Base-by-base conservation (phyloP, 2,888 invertebrate genomes). In the Cryptocheilus praepositus region DNA sequence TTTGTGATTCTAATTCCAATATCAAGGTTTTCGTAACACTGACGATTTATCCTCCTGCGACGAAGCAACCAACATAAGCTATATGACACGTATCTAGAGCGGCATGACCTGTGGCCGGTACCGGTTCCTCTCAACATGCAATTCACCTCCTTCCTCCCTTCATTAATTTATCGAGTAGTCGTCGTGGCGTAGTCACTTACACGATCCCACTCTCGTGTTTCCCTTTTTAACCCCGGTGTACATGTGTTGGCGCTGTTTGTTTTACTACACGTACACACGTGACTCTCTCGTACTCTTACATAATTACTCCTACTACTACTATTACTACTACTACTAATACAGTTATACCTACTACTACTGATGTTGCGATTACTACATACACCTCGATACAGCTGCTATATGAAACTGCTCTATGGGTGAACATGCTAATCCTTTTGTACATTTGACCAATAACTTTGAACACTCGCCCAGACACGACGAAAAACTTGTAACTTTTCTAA, bases 11-110 rank as follows among this genome's bases (percentile, higher is more conserved):
- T 36, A 36, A 36, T 36, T 36, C 36, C 36, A 11, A 36, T 11
- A 36, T 36, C 36, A 36, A 36, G 36, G 4, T 36, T 11, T 56
- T 72, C 73, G 74, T 74, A 70, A 71, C 61, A 73, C 71, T 70
- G 74, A 74, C 76, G 75, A 69, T 69, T 67, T 73, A 70, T 65
- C 52, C 76, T 75, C 73, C 65, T 73, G 78, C 74, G 63, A 58
- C 55, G 62, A 74, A 75, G 73, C 66, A 11, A 63, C 56, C 70
- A 52, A 62, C 66, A 69, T 64, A 75, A 79, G 72, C 52, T 79
- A 67, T 70, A 68, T 71, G 72, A 59, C 71, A 75, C 59, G 51
- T 56, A 65, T 65, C 67, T 73, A 67, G 46, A 68, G 45, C 61
- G 64, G 62, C 59, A 64, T 64, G 64, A 56, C 49, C 64, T 62